Conservation (phyloP, 2,888 invertebrate genomes). For the Buathra laborator region DNA sequence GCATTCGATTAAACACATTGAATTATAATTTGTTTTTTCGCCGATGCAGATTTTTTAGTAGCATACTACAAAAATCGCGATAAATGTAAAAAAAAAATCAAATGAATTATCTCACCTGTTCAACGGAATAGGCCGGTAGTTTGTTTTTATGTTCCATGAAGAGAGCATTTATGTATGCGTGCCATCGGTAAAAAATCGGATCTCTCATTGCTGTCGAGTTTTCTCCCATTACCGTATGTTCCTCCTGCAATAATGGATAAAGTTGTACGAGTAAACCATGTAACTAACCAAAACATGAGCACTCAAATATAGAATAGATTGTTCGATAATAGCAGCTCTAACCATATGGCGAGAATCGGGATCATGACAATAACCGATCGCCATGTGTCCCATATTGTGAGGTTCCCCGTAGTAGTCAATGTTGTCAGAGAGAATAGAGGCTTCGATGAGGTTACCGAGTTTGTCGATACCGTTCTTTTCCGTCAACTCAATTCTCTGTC, state of each 20-base stretch:
- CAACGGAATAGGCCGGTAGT: conserved; percentile 88
- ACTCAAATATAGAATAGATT: background rate
- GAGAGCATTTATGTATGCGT: conserved; percentile 92
- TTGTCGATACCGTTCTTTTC: conserved; percentile 91
- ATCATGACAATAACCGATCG: conserved; percentile 92
- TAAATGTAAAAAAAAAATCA: background rate
- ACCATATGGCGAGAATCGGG: conserved; percentile 92
- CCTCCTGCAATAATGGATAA: conserved; percentile 87
- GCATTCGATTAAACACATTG: conserved; percentile 58
- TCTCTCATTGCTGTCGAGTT: conserved; percentile 95
- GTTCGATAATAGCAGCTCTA: conserved; percentile 72
- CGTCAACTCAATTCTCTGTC: conserved; percentile 87
- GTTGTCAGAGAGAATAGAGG: conserved; percentile 90
- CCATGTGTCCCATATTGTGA: conserved; percentile 93
- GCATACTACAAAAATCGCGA: background rate
- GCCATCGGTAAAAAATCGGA: conserved; percentile 95
- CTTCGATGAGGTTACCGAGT: conserved; percentile 92
- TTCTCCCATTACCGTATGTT: conserved; percentile 93
- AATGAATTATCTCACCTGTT: conserved; percentile 85
- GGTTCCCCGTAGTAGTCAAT: conserved; percentile 91
- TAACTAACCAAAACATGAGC: background rate
- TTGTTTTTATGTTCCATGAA: conserved; percentile 91
- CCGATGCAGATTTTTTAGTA: no score
- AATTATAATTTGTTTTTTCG: no score
- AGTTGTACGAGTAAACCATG: no score